Conservation (phyloP, 2,888 invertebrate genomes). For the Tortricodes alternella region DNA sequence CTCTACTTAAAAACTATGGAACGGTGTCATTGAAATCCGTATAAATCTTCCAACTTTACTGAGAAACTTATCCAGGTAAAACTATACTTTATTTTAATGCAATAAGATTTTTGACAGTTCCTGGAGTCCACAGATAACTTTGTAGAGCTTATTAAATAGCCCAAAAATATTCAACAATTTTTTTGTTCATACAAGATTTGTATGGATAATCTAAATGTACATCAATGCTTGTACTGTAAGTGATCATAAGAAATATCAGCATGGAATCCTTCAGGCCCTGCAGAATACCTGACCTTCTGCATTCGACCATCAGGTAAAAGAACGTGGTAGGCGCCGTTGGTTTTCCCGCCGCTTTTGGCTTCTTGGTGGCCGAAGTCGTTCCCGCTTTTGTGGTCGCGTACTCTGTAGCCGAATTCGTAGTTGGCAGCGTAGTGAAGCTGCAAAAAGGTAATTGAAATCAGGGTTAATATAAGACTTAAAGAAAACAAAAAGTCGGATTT, state of each 20-base stretch:
- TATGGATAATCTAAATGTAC: neutral
- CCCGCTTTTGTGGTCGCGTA: constrained; percentile 86
- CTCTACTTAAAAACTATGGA: too few species aligned
- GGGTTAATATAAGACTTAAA: neutral
- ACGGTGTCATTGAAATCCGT: too few species aligned
- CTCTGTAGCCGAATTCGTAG: constrained; percentile 87
- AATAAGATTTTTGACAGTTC: too few species aligned
- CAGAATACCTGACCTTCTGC: constrained; percentile 90
- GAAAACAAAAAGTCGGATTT: too few species aligned
- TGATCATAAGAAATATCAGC: constrained; percentile 88
- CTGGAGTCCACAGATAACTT: too few species aligned
- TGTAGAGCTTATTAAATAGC: too few species aligned
- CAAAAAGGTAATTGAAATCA: constrained; percentile 35
- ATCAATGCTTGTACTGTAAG: constrained; percentile 31
- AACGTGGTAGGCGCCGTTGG: constrained; percentile 90
- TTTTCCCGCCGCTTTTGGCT: constrained; percentile 85
- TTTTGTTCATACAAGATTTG: too few species aligned
- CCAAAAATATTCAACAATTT: too few species aligned
- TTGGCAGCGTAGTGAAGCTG: constrained; percentile 84
- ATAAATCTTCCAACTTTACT: too few species aligned
- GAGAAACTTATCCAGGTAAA: too few species aligned
- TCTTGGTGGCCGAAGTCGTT: constrained; percentile 91
- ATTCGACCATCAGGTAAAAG: constrained; percentile 90
- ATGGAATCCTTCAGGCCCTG: constrained; percentile 89
- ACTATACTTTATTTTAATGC: too few species aligned